Percentiles rank a stretch among this genome's conserved stretches.
Conservation (phyloP, 1,140 invertebrate genomes). For the Eueides isabella region DNA sequence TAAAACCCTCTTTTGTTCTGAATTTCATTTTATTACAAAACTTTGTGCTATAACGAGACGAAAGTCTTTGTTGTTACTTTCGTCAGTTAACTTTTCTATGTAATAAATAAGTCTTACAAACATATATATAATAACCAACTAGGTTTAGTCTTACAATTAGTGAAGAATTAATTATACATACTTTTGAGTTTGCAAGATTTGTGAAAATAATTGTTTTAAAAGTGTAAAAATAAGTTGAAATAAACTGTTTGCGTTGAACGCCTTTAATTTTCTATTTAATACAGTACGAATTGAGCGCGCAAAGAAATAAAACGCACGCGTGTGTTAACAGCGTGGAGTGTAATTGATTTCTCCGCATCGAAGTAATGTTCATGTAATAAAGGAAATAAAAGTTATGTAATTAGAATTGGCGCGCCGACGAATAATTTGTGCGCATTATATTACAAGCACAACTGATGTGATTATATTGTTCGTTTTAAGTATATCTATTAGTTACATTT, state of each 20-base stretch:
- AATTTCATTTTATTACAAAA: slow-evolving; percentile 12
- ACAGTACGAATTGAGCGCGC: slow-evolving; percentile 23
- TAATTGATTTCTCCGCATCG: slow-evolving; percentile 34
- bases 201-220: too few species aligned
- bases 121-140: slow-evolving; percentile 7
- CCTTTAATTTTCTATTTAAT: slow-evolving; percentile 30
- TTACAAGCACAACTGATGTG: neutral
- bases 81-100: neutral
- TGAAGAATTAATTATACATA: neutral
- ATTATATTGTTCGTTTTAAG: neutral
- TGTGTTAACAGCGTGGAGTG: slow-evolving; percentile 28
- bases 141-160: neutral
- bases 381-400: slow-evolving; percentile 23
- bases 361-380: slow-evolving; percentile 20
- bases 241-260: too few species aligned
- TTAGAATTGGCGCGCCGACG: slow-evolving; percentile 7
- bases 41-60: slow-evolving; percentile 1
- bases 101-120: neutral
- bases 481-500: too few species aligned
- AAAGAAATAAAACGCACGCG: slow-evolving; percentile 33
- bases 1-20: slow-evolving; percentile 2
- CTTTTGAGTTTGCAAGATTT: slow-evolving; percentile 6
- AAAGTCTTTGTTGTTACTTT: slow-evolving; percentile 12
- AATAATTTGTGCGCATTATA: neutral
- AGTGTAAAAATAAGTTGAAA: too few species aligned